Evolutionary conservation across 2,888 invertebrate species (phyloP).

Genomic region (Xestia c-nigrum): DNA sequence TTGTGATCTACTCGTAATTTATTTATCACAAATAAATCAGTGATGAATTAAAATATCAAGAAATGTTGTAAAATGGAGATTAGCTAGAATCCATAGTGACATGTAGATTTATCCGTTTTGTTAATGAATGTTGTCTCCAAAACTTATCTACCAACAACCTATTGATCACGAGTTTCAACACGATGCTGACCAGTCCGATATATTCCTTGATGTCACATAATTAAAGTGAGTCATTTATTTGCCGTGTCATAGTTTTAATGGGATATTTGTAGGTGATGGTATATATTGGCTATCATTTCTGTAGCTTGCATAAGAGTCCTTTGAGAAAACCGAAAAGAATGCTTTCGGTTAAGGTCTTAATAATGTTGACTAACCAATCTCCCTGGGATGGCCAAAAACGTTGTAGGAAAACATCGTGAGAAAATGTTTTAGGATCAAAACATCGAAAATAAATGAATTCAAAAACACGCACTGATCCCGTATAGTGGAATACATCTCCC

Average conservation of each 20-base stretch:
- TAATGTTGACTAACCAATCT: not conserved
- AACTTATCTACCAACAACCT: slow-evolving; percentile 49
- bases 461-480: not conserved
- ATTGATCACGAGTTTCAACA: slow-evolving; percentile 55
- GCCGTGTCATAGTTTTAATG: slow-evolving; percentile 34
- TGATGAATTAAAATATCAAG: not conserved
- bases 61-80: not conserved
- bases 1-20: slow-evolving; percentile 3
- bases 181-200: slow-evolving; percentile 35
- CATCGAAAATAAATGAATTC: not conserved
- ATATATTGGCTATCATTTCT: not conserved
- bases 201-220: slow-evolving; percentile 53
- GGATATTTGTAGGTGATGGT: slow-evolving; percentile 18
- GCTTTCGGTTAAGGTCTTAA: not conserved
- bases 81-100: slow-evolving; percentile 21
- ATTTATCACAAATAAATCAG: not conserved
- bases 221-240: slow-evolving; percentile 56
- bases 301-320: not conserved
- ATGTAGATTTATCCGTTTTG: slow-evolving; percentile 34
- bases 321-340: not conserved
- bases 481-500: not conserved
- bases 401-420: not conserved
- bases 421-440: not conserved
- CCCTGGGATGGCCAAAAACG: not conserved
- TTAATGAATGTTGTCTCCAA: slow-evolving; percentile 48